Evolutionary conservation across 2,888 invertebrate species (phyloP).

Genomic region (Thumatha senex): DNA sequence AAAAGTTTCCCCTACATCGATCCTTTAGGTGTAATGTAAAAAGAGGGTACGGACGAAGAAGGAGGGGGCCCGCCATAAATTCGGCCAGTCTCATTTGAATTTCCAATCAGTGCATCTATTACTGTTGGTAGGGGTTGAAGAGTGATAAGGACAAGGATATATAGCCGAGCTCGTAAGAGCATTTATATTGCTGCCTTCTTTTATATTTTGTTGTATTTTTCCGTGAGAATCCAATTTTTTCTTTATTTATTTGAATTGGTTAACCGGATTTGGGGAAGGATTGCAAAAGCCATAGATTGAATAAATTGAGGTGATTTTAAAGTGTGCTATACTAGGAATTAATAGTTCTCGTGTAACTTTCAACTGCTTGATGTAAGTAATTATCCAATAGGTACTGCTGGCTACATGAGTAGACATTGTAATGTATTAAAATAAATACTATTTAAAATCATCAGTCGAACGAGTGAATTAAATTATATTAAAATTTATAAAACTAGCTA

Average conservation of each 20-base stretch:
- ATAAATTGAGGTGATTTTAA: too few species aligned
- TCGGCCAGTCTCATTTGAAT: slow-evolving; percentile 76
- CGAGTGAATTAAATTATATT: too few species aligned
- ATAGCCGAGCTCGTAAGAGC: slow-evolving; percentile 9
- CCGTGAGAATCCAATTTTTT: not conserved
- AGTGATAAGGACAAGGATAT: slow-evolving; percentile 33
- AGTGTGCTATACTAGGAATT: too few species aligned
- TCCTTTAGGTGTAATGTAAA: slow-evolving; percentile 42
- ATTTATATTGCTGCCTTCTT: slow-evolving; percentile 7
- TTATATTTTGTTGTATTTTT: slow-evolving; percentile 9
- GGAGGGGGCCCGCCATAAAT: slow-evolving; percentile 67
- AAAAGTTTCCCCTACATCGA: slow-evolving; percentile 31
- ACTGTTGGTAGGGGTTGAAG: slow-evolving; percentile 39
- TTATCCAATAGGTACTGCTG: too few species aligned
- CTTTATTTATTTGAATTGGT: not conserved
- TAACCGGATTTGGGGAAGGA: too few species aligned
- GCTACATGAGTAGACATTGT: too few species aligned
- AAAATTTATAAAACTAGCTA: too few species aligned
- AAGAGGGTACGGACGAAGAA: slow-evolving; percentile 50
- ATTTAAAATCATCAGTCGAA: too few species aligned
- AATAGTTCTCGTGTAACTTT: too few species aligned
- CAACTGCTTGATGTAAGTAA: too few species aligned
- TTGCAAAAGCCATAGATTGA: too few species aligned
- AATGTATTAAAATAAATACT: too few species aligned
- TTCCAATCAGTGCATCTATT: slow-evolving; percentile 78